Conservation (phyloP, 2,797 vertebrate species). For the Eupleurogrammus muticus region DNA sequence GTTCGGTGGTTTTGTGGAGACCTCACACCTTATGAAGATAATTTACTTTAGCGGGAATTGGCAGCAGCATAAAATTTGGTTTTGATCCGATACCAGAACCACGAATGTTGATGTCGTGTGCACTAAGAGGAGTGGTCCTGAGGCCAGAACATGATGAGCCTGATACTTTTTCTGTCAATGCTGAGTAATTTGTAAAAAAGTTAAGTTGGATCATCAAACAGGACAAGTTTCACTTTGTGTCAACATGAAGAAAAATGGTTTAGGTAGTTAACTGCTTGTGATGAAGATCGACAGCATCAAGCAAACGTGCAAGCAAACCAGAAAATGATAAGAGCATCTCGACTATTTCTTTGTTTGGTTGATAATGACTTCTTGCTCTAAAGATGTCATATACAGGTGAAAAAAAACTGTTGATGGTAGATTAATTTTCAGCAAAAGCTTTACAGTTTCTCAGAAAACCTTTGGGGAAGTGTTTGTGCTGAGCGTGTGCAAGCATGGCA, state of each 20-base stretch:
- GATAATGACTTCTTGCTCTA: neutral
- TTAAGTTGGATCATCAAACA: too few relatives aligned
- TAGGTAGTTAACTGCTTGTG: too few relatives aligned
- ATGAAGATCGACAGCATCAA: too few relatives aligned
- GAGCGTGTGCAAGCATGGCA: slow-evolving; percentile 60
- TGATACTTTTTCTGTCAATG: too few relatives aligned
- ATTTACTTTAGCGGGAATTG: neutral
- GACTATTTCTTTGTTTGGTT: neutral
- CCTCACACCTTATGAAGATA: neutral
- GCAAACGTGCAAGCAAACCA: too few relatives aligned
- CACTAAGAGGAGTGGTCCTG: too few relatives aligned
- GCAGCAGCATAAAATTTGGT: neutral
- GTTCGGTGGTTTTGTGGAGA: too few relatives aligned
- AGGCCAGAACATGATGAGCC: too few relatives aligned
- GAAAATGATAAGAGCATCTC: too few relatives aligned
- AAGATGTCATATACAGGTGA: neutral
- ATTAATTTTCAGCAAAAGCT: slow-evolving; percentile 25
- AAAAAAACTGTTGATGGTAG: neutral
- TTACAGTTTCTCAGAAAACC: slow-evolving; percentile 54
- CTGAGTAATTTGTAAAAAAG: too few relatives aligned
- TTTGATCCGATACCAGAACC: neutral
- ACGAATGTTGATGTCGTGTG: neutral
- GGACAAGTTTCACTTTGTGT: too few relatives aligned
- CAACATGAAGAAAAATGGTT: too few relatives aligned
- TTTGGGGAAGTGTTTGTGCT: slow-evolving; percentile 70